Evolutionary conservation across 2,113 vertebrate genomes (phyloP), one percentile per base, ranked within the genome.

Genomic region (Aldabrachelys gigantea): DNA sequence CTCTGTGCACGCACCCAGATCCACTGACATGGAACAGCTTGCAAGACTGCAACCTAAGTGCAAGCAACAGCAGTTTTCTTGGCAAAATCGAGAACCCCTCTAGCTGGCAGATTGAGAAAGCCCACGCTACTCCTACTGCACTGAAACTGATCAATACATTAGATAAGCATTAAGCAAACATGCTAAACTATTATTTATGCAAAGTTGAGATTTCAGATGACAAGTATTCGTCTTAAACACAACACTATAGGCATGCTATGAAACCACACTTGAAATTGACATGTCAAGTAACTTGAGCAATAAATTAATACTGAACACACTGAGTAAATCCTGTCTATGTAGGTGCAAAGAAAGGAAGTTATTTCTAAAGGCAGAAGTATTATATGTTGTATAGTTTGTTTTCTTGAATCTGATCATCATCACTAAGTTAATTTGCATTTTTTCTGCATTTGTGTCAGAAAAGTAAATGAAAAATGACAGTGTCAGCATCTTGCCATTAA

Each of bases 1-100:
- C 84, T 97, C 84, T 86, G 75, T 1, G 0, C n/a, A 91, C 87
- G 69, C 16, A 0, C 94, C 75, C 57, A 79, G 57, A 75, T 87
- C 89, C 96, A 95, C 96, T 96, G 62, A 22, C 96, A 96, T 84
- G 91, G 82, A 97, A 95, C 96, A 97, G 97, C 94, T 96, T 97
- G 96, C 0, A 0, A 92, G 91, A 62, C 90, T 80, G 88, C 47
- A 93, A 59, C 86, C 88, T 91, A 91, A 88, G 85, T 76, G 3
- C 92, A 96, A 96, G 95, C 95, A 95, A 93, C 94, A 95, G 94
- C 95, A 89, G 85, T 75, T 95, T 85, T 93, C 85, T 93, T 97
- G 96, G 96, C 97, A 94, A 81, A 90, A 85, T 12, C 79, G 84
- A 96, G 91, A 83, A 91, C 94, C 85, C 87, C 95, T 92, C 94